Conservation (phyloP, 2,888 invertebrate species). For the Brenthis daphne region DNA sequence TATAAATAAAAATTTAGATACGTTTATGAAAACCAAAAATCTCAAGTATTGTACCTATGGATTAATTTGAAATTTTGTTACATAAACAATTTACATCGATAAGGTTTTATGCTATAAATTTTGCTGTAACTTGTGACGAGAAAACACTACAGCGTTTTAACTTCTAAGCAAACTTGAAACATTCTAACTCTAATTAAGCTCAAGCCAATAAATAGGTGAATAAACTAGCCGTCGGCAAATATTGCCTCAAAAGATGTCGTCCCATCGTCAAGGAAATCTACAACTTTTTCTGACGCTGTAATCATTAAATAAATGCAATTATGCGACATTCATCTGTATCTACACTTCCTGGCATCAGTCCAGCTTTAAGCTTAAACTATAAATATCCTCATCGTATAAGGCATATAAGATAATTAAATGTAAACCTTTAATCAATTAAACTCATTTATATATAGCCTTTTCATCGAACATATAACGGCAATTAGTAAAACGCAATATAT, state of each 20-base stretch:
- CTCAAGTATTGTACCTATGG: too few species aligned
- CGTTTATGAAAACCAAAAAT: too few species aligned
- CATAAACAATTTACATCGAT: too few species aligned
- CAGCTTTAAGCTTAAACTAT: conserved; percentile 39
- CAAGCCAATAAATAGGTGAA: not conserved
- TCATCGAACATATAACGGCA: not conserved
- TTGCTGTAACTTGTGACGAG: too few species aligned
- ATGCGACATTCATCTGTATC: conserved; percentile 33
- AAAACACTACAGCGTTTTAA: too few species aligned
- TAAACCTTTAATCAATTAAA: not conserved
- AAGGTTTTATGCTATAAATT: too few species aligned
- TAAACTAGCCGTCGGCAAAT: not conserved
- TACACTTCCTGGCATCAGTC: conserved; percentile 38
- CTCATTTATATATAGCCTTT: not conserved
- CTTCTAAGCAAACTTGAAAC: not conserved
- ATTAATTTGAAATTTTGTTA: too few species aligned
- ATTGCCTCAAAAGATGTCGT: not conserved
- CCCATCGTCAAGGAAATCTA: conserved; percentile 9
- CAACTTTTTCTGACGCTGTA: conserved; percentile 31
- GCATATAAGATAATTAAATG: not conserved
- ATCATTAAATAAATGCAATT: conserved; percentile 41
- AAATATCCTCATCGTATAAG: conserved; percentile 36
- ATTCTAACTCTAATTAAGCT: too few species aligned
- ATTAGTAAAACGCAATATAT: too few species aligned
- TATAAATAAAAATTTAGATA: too few species aligned